phyloP scores from a whole-genome alignment of 2,113 vertebrate species.

The Capreolus pygargus region DNA sequence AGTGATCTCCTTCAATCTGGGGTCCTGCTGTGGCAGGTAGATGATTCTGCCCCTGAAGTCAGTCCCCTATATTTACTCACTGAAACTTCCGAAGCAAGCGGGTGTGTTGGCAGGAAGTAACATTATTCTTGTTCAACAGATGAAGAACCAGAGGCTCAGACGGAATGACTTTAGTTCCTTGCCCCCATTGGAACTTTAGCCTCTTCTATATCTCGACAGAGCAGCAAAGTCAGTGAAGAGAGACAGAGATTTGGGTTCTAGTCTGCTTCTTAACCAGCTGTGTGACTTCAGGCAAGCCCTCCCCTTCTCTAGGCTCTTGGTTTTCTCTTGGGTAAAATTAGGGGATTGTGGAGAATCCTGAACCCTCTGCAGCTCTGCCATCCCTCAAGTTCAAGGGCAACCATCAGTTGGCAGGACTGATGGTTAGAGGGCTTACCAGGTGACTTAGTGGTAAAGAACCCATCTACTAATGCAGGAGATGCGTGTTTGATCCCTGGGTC shows the following conservation, averaged over 20 bases:
- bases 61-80: background rate
- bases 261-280: background rate
- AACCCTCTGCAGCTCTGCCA: background rate
- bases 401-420: background rate
- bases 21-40: background rate
- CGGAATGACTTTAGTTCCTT: background rate
- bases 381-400: background rate
- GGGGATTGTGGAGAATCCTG: background rate
- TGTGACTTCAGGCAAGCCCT: background rate
- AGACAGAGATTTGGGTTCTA: background rate
- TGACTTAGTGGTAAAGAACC: background rate
- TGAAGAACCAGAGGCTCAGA: background rate
- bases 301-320: background rate
- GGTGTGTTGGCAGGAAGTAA: background rate
- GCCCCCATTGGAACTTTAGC: background rate
- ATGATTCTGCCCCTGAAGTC: background rate
- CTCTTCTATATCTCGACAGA: background rate
- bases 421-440: background rate
- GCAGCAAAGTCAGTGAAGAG: background rate
- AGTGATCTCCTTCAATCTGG: background rate
- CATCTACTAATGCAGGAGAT: background rate
- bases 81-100: background rate
- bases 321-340: background rate
- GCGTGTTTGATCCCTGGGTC: background rate
- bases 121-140: conserved; percentile 1